Base-by-base conservation (phyloP, 2,888 invertebrate species). In the Drosophila infuscata region DNA sequence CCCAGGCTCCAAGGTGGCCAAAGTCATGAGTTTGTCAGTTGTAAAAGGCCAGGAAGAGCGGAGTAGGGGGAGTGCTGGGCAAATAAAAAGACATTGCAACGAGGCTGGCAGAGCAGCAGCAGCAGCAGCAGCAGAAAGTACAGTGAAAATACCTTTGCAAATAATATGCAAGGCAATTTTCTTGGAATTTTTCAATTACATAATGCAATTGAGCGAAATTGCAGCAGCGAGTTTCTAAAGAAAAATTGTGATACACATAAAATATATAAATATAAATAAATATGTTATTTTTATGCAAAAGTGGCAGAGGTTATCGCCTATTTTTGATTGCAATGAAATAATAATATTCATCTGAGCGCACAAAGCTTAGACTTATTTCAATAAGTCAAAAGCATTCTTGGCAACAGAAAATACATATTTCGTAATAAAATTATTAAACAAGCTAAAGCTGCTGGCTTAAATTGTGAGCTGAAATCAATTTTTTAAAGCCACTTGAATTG, bases 21-120 rank as follows among this genome's bases (percentile, higher is more conserved):
- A 75, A 65, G 62, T 63, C 78, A 56, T 71, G 77, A 70, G 77
- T 51, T 74, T 63, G 41, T 58, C 43, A 51, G 74, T 65, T 67
- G 67, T 73, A 46, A 66, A 54, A 35, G 59, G 36, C 29, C 36
- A 30, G 20, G 15, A 30, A 2, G 20, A 2, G n/a, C 3, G 5
- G 0, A 30, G 32, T 5, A 20, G 0, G 9, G 12, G 17, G 32
- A 15, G 35, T 54, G 25, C 6, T 29, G 36, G 36, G 56, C 46
- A 64, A 62, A 76, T 58, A 75, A 76, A 75, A 73, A 60, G 54
- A 15, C 41, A 57, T 20, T 57, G 43, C 57, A 38, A 8, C 29
- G 11, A 35, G 15, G 17, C 15, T 17, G 12, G 32, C 15, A 25
- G 43, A 20, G 33, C 43, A 9, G n/a, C n/a, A n/a, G n/a, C n/a